Base-by-base conservation (phyloP, 2,797 vertebrate genomes). In the Brachyrhaphis roseni region DNA sequence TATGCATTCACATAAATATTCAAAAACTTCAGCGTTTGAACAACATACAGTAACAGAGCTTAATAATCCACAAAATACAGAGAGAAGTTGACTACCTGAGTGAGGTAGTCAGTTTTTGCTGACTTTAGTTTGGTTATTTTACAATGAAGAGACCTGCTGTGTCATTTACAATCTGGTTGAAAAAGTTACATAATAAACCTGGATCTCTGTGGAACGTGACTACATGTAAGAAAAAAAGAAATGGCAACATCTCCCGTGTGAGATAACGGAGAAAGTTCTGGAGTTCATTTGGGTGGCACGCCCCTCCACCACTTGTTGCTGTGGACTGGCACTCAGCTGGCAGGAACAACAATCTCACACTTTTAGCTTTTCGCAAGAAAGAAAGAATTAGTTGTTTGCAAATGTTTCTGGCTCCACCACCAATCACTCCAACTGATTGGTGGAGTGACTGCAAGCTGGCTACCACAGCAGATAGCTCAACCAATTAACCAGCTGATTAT, bases 1-100 rank as follows among this genome's bases (percentile, higher is more conserved):
- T 43, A n/a, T 74, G 28, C 13, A 55, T 55, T 39, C 49, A 15
- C 26, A 64, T 76, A 47, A 82, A 77, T 74, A 77, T 72, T 62
- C 79, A 49, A 72, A 59, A 45, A 76, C 41, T 39, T 18, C 53
- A 3, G 59, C 46, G 66, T 34, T 23, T 55, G 23, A 72, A 72
- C 18, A 3, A 45, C 12, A 11, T 72, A 72, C 68, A 16, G 23
- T 34, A 49, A 77, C 15, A 16, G 10, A 57, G 15, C 34, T 80
- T 59, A 53, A 74, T 77, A 76, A 36, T 57, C 31, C 71, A 13
- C 28, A 34, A n/a, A 47, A 46, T 53, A 3, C 72, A 34, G 76
- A 59, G 41, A 23, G 70, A 55, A 47, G 1, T 34, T 1, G 39
- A 18, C 23, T 11, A 20, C 18, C 28, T 12, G 53, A 66, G 55